phyloP scores from a whole-genome alignment of 2,888 invertebrate species.

The Clostera curtula region DNA sequence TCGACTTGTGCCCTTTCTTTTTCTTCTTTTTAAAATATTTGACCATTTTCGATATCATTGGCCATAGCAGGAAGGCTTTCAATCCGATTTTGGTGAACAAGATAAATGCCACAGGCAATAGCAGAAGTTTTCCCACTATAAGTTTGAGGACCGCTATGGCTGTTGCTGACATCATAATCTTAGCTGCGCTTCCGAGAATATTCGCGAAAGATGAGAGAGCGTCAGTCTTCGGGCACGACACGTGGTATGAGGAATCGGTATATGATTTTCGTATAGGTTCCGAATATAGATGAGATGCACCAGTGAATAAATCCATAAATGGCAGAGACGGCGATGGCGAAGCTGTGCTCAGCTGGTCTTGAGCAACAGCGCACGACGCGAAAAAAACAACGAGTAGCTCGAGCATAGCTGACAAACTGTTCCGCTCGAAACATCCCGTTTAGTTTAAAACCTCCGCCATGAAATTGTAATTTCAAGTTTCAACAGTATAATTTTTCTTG shows the following conservation, averaged over 20 bases:
- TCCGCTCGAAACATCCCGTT: conserved; percentile 43
- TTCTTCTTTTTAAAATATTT: conserved; percentile 63
- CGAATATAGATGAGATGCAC: conserved; percentile 51
- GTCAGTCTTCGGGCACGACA: conserved; percentile 54
- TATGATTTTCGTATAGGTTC: conserved; percentile 55
- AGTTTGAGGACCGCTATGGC: conserved; percentile 57
- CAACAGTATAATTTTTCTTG: conserved; percentile 48
- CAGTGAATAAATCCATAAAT: conserved; percentile 55
- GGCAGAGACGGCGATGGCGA: conserved; percentile 40
- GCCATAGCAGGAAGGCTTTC: conserved; percentile 61
- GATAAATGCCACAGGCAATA: conserved; percentile 52
- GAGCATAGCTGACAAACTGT: conserved; percentile 63
- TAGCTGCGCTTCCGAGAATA: conserved; percentile 58
- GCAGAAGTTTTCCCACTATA: conserved; percentile 53
- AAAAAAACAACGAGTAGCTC: conserved; percentile 45
- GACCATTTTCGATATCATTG: conserved; percentile 60
- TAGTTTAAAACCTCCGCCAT: conserved; percentile 63
- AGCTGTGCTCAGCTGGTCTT: conserved; percentile 51
- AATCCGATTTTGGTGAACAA: conserved; percentile 56
- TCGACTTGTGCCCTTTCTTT: conserved; percentile 48
- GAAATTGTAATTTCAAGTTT: conserved; percentile 57
- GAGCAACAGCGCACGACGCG: conserved; percentile 35
- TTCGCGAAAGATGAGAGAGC: conserved; percentile 56
- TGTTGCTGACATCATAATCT: conserved; percentile 62
- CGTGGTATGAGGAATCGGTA: conserved; percentile 40